phyloP scores from a whole-genome alignment of 2,888 invertebrate species.

The Dynastes maya region DNA sequence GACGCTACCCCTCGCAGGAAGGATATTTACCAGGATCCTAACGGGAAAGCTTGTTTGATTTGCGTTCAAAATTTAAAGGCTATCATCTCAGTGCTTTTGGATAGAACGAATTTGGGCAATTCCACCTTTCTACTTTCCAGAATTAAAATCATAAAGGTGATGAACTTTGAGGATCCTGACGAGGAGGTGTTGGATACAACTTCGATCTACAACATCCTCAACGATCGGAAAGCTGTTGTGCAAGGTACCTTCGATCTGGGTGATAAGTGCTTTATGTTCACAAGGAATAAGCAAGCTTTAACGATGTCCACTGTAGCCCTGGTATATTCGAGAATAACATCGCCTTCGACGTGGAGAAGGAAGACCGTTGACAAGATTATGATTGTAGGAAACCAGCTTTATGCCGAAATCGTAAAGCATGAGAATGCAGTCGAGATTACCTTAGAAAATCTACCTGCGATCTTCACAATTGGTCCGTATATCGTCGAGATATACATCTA shows the following conservation, averaged over 20 bases:
- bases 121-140: conserved; percentile 72
- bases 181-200: conserved; percentile 72
- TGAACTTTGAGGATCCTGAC: conserved; percentile 66
- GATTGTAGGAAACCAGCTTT: conserved; percentile 75
- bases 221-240: conserved; percentile 74
- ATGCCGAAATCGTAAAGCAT: conserved; percentile 71
- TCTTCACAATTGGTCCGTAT: conserved; percentile 74
- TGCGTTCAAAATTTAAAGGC: conserved; percentile 73
- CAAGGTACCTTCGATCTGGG: conserved; percentile 75
- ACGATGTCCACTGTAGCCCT: conserved; percentile 75
- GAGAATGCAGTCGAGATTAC: conserved; percentile 72
- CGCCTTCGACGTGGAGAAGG: conserved; percentile 75
- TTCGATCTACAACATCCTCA: conserved; percentile 74
- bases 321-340: conserved; percentile 79
- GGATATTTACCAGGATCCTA: conserved; percentile 71
- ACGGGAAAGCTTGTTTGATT: conserved; percentile 75
- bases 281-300: conserved; percentile 75
- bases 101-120: conserved; percentile 71
- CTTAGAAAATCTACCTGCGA: conserved; percentile 74
- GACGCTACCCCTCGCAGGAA: conserved; percentile 76
- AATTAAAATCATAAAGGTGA: conserved; percentile 71
- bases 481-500: conserved; percentile 75
- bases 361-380: conserved; percentile 75
- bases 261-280: conserved; percentile 75
- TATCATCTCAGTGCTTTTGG: conserved; percentile 72